Conservation (phyloP, 2,888 invertebrate genomes). For the Oasisia sp. region DNA sequence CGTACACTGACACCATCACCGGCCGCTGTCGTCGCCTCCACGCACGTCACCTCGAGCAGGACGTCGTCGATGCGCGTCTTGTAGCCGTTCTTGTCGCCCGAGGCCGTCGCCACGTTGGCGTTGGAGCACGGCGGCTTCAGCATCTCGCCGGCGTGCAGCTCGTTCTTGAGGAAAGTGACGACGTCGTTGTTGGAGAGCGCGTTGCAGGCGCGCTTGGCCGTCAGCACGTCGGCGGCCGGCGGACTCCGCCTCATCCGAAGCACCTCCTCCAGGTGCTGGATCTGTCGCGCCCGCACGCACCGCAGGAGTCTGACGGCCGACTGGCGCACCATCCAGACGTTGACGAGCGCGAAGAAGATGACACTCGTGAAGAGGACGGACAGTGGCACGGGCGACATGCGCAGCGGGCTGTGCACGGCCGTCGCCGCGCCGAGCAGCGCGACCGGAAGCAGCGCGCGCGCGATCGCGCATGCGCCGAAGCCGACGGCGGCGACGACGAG, state of each 20-base stretch:
- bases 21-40: not conserved
- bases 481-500: not conserved
- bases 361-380: not conserved
- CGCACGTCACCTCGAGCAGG: not conserved
- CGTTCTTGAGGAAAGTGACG: not conserved
- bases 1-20: not conserved
- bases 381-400: not conserved
- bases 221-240: not conserved
- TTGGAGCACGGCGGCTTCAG: not conserved
- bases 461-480: not conserved
- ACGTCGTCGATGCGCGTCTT: not conserved
- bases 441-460: not conserved
- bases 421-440: not conserved
- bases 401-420: not conserved
- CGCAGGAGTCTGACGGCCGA: not conserved
- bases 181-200: slow-evolving; percentile 11
- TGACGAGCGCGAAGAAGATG: not conserved
- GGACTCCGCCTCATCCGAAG: not conserved
- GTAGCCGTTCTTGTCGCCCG: not conserved
- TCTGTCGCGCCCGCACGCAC: not conserved
- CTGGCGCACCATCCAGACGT: not conserved
- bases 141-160: not conserved
- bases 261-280: not conserved
- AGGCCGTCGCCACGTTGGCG: not conserved
- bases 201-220: not conserved